Conservation (phyloP, 2,113 vertebrate genomes). For the Peromyscus polionotus region DNA sequence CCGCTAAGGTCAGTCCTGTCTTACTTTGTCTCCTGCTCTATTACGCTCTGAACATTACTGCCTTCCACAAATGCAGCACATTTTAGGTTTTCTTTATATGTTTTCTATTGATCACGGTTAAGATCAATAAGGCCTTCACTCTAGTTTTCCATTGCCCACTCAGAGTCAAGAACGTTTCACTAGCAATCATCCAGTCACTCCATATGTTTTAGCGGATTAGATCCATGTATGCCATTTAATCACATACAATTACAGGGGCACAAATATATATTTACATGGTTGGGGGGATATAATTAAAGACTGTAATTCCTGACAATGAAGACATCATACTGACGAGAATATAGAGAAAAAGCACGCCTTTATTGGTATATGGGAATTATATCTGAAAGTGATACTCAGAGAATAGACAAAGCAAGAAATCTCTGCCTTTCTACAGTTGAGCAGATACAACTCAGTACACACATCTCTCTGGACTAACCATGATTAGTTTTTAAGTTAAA, state of each 20-base stretch:
- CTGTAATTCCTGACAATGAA: background rate
- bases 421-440: too few relatives aligned
- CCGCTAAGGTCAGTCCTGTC: background rate
- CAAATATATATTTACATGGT: background rate
- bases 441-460: background rate
- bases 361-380: background rate
- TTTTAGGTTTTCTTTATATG: background rate
- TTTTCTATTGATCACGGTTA: too few relatives aligned
- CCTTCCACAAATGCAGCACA: too few relatives aligned
- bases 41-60: background rate
- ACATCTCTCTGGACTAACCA: background rate
- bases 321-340: background rate
- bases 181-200: background rate
- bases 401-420: background rate
- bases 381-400: background rate
- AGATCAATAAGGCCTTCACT: background rate
- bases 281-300: background rate
- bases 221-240: background rate
- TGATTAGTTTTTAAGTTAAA: background rate
- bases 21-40: background rate
- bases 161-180: background rate
- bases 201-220: background rate
- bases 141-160: background rate
- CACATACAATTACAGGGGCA: background rate
- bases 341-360: background rate